These are phyloP conservation scores for Liposcelis brunnea DNA, from an alignment of 2,888 invertebrate species.

Conservation along the genomic window DNA sequence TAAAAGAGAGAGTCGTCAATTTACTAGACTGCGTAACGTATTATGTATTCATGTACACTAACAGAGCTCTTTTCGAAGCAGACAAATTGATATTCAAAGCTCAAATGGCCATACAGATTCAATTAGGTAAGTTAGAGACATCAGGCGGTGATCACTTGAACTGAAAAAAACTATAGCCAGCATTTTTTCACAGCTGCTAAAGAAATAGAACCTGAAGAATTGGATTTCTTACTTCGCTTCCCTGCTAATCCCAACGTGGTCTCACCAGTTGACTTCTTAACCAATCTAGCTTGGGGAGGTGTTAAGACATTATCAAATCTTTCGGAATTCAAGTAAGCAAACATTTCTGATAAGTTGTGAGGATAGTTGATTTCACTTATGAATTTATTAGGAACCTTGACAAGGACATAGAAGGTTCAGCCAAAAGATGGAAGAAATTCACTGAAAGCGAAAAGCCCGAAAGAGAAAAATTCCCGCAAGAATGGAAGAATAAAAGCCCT, in stretches of 20 bases:
- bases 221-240: conserved; percentile 76
- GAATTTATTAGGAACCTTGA: conserved; percentile 70
- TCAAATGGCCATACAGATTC: conserved; percentile 69
- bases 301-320: conserved; percentile 57
- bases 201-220: conserved; percentile 54
- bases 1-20: conserved; percentile 52
- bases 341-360: background rate
- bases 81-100: conserved; percentile 84
- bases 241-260: conserved; percentile 55
- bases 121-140: conserved; percentile 8
- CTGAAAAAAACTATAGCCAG: background rate
- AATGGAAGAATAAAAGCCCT: conserved; percentile 82
- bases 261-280: conserved; percentile 71
- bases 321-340: conserved; percentile 41
- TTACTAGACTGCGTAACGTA: conserved; percentile 78
- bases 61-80: conserved; percentile 75
- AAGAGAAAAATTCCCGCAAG: conserved; percentile 83
- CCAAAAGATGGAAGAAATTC: conserved; percentile 84
- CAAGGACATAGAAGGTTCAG: conserved; percentile 78
- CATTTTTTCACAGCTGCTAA: conserved; percentile 22
- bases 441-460: conserved; percentile 86
- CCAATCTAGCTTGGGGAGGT: conserved; percentile 63
- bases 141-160: conserved; percentile 6
- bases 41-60: conserved; percentile 72
- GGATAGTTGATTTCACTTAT: too few species aligned